Evolutionary conservation across 1,140 invertebrate genomes (phyloP).

Genomic region (Lordiphosa collinella): DNA sequence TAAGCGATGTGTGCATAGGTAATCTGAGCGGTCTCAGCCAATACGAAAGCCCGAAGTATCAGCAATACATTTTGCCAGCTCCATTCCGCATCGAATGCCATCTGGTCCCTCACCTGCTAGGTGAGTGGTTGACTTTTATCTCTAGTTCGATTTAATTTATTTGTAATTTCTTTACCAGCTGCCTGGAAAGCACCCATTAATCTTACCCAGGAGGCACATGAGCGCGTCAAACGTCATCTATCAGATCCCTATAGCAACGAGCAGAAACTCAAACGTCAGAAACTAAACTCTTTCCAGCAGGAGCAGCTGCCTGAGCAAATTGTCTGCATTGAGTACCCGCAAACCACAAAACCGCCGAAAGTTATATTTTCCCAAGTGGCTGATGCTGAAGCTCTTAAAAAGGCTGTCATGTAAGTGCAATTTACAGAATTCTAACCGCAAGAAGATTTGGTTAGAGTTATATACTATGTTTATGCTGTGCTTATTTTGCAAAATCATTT

Average conservation of each 20-base stretch:
- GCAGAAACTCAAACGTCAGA: conserved; percentile 82
- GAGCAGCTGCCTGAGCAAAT: conserved; percentile 71
- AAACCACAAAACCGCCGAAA: conserved; percentile 81
- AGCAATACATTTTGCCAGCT: conserved; percentile 89
- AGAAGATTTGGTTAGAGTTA: too few relatives aligned
- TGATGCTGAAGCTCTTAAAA: conserved; percentile 71
- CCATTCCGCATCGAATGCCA: conserved; percentile 93
- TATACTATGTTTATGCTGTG: too few relatives aligned
- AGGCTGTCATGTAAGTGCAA: conserved; percentile 67
- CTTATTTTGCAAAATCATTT: too few relatives aligned
- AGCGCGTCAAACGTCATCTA: conserved; percentile 86
- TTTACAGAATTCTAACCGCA: too few relatives aligned
- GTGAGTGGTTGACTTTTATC: conserved; percentile 81
- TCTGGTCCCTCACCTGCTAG: conserved; percentile 93
- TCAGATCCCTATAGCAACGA: conserved; percentile 80
- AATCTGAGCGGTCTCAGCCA: conserved; percentile 90
- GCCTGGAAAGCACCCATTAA: conserved; percentile 96
- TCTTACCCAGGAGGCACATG: conserved; percentile 91
- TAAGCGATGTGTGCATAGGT: conserved; percentile 95
- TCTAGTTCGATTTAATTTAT: neutral
- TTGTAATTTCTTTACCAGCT: conserved; percentile 81
- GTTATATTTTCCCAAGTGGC: conserved; percentile 82
- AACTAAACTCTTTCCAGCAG: conserved; percentile 68
- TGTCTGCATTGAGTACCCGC: conserved; percentile 71
- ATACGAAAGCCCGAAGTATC: conserved; percentile 91